These are phyloP conservation scores for Drosophila novamexicana DNA, from an alignment of 1,140 invertebrate genomes.

Conservation along the genomic window DNA sequence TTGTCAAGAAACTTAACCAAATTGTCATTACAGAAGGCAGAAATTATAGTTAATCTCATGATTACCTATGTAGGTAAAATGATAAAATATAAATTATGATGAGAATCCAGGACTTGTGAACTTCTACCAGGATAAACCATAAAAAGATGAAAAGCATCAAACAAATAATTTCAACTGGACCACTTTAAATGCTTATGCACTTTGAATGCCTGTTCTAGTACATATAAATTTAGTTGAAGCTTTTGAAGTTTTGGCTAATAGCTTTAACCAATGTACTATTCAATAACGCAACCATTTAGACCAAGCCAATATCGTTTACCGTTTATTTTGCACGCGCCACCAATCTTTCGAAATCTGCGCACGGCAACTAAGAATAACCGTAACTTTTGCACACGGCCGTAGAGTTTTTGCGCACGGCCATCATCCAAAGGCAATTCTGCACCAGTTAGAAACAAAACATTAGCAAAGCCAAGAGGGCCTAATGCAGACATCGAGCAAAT, in stretches of 20 bases:
- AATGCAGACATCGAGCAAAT: slow-evolving; percentile 50
- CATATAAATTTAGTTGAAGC: background rate
- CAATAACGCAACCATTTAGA: slow-evolving; percentile 54
- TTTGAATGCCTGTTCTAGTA: background rate
- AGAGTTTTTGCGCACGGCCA: slow-evolving; percentile 60
- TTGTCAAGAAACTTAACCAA: too few species aligned
- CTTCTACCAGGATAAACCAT: too few species aligned
- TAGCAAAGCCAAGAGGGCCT: slow-evolving; percentile 67
- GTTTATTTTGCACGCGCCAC: slow-evolving; percentile 57
- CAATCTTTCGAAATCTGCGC: slow-evolving; percentile 65
- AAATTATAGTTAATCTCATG: too few species aligned
- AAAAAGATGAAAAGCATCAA: background rate
- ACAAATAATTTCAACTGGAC: too few species aligned
- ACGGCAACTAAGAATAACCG: slow-evolving; percentile 58
- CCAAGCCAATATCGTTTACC: slow-evolving; percentile 53
- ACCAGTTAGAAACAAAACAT: slow-evolving; percentile 71
- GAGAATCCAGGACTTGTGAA: too few species aligned
- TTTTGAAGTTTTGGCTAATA: slow-evolving; percentile 18
- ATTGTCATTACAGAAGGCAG: too few species aligned
- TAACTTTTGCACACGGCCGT: slow-evolving; percentile 72
- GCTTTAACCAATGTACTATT: slow-evolving; percentile 34
- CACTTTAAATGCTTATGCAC: too few species aligned
- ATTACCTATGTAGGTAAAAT: too few species aligned
- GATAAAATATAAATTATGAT: too few species aligned
- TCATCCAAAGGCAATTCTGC: slow-evolving; percentile 30